These are phyloP conservation scores for Schizopygopsis pylzovi DNA, from an alignment of 2,797 vertebrate species.

Conservation along the genomic window DNA sequence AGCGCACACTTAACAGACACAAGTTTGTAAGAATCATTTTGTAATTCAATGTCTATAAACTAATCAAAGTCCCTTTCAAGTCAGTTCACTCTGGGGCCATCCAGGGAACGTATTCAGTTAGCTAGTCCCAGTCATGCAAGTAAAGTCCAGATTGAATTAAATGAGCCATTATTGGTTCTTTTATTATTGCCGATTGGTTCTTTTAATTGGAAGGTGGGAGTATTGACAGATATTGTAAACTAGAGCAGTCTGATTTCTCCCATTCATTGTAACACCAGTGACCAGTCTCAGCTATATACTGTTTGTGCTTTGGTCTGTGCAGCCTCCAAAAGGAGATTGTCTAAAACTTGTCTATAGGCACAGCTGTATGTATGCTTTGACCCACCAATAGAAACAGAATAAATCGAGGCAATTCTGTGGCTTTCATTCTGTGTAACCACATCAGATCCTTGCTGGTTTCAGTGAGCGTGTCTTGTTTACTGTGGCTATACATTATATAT, in stretches of 20 bases:
- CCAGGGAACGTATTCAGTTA: not conserved
- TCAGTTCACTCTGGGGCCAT: not conserved
- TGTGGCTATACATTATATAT: not conserved
- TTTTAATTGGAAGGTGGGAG: not conserved
- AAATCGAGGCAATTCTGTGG: not conserved
- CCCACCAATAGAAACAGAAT: constrained; percentile 9
- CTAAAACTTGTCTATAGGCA: not conserved
- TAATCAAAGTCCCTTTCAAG: not conserved
- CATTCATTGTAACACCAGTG: not conserved
- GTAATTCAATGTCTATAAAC: not conserved
- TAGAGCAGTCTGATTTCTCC: not conserved
- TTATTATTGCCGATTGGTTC: not conserved
- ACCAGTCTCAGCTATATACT: not conserved
- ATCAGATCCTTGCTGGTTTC: not conserved
- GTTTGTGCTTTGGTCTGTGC: not conserved
- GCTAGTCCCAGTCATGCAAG: not conserved
- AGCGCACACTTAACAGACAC: not conserved
- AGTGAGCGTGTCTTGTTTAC: not conserved
- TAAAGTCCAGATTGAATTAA: not conserved
- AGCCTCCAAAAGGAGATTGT: not conserved
- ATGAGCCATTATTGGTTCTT: not conserved
- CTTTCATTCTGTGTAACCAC: not conserved
- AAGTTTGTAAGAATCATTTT: not conserved
- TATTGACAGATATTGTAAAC: not conserved
- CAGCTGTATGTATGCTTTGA: not conserved